Base-by-base conservation (phyloP, 2,888 invertebrate species). In the Boloria selene region DNA sequence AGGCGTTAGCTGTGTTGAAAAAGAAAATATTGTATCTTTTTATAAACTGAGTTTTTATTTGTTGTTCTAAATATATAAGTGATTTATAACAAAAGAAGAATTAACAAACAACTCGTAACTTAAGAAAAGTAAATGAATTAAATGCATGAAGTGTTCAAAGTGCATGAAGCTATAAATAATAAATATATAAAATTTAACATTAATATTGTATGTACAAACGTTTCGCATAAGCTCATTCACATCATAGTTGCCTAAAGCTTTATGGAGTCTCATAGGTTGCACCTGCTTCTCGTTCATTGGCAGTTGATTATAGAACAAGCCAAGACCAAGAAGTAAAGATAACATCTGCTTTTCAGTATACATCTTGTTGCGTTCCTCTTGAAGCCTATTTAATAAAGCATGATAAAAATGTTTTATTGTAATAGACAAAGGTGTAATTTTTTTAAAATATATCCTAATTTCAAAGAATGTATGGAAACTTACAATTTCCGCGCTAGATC, bases 171-270 rank as follows among this genome's bases (percentile, higher is more conserved):
- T n/a, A n/a, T n/a, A n/a, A n/a, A n/a, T n/a, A n/a, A n/a, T n/a
- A n/a, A n/a, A n/a, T n/a, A n/a, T n/a, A n/a, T n/a, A n/a, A n/a
- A n/a, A n/a, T n/a, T n/a, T n/a, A n/a, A n/a, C n/a, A n/a, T n/a
- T n/a, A 56, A 45, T 0, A 7, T 7, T 44, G n/a, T 22, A 45
- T 63, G 16, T 59, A 75, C 85, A 60, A 78, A 93, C 93, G 67
- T 76, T 80, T 71, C 77, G 78, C 80, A 93, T 79, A 13, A 93
- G 77, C 42, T 83, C 81, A 54, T 87, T 84, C 38, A 87, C 84
- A 52, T 91, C 82, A 70, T 93, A 92, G 10, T 86, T 76, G 1
- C 93, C 91, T 53, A 93, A 74, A 56, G 83, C 85, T 0, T 77
- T 62, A 70, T 93, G 93, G 31, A 93, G 81, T 56, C 80, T 69